phyloP scores from a whole-genome alignment of 2,113 vertebrate species.

The Amia ocellicauda region DNA sequence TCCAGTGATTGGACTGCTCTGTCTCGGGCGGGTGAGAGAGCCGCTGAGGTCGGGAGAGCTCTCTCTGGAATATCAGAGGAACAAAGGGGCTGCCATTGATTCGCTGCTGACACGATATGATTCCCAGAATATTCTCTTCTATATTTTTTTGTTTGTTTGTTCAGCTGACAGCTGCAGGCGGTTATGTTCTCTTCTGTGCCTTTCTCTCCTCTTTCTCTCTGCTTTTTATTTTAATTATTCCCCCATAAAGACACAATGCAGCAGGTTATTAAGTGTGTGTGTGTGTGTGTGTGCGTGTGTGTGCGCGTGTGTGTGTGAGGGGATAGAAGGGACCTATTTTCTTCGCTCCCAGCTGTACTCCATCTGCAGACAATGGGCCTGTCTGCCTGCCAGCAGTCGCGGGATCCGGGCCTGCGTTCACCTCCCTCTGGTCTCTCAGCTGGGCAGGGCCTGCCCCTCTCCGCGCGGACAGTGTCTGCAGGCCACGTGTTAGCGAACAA shows the following conservation, averaged over 20 bases:
- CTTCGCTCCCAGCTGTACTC: slow-evolving; percentile 60
- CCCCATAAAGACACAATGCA: slow-evolving; percentile 22
- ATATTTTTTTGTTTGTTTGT: slow-evolving; percentile 14
- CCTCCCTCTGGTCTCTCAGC: neutral
- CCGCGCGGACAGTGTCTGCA: too few species aligned
- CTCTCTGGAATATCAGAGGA: neutral
- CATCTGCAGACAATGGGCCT: slow-evolving; percentile 66
- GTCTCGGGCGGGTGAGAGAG: too few species aligned
- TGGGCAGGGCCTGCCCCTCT: neutral
- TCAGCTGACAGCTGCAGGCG: slow-evolving; percentile 20
- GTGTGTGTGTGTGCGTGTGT: slow-evolving; percentile 12
- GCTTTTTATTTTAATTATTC: slow-evolving; percentile 12
- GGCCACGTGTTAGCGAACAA: too few species aligned
- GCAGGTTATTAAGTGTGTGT: slow-evolving; percentile 8
- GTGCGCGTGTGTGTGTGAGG: neutral
- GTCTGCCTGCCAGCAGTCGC: slow-evolving; percentile 44
- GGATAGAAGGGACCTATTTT: slow-evolving; percentile 38
- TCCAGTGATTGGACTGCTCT: too few species aligned
- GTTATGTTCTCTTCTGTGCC: slow-evolving; percentile 6
- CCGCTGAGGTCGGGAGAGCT: too few species aligned
- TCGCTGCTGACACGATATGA: neutral
- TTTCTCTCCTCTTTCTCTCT: neutral
- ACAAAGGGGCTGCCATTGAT: slow-evolving; percentile 5
- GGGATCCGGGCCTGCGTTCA: too few species aligned
- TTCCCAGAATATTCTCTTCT: neutral